Evolutionary conservation across 2,113 vertebrate genomes (phyloP).

Genomic region (Proteles cristata): DNA sequence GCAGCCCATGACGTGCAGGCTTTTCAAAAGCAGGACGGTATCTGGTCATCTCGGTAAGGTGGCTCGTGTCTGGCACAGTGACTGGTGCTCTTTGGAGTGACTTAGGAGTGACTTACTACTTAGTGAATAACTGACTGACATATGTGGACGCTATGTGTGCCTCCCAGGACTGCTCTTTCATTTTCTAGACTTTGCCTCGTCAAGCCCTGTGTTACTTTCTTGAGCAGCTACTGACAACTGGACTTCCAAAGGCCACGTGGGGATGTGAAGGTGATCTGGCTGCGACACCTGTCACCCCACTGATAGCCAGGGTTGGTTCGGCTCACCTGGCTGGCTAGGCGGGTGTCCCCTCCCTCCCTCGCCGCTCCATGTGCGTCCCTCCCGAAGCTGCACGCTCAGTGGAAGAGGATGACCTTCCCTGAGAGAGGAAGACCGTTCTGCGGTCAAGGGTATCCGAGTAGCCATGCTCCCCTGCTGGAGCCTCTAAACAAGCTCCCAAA

Average conservation of each 20-base stretch:
- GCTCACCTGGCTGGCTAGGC: too few species aligned
- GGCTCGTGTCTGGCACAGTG: neutral
- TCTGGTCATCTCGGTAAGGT: neutral
- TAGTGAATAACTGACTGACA: neutral
- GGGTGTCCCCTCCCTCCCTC: too few species aligned
- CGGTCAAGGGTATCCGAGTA: too few species aligned
- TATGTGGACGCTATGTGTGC: neutral
- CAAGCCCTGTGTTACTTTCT: neutral
- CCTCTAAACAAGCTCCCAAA: neutral
- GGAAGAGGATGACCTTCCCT: too few species aligned
- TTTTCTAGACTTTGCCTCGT: neutral
- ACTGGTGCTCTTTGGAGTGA: neutral
- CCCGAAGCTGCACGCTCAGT: too few species aligned
- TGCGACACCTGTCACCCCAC: too few species aligned
- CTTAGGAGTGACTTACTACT: neutral
- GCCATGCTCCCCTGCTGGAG: too few species aligned
- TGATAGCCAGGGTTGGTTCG: too few species aligned
- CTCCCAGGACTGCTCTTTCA: neutral
- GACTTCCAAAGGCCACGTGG: neutral
- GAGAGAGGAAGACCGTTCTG: too few species aligned
- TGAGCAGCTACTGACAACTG: neutral
- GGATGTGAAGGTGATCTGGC: too few species aligned
- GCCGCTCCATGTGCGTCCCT: too few species aligned
- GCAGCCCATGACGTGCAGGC: neutral
- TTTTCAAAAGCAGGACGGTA: too few species aligned